These are phyloP conservation scores for Syngnathus scovelli DNA, from an alignment of 2,113 vertebrate genomes.

Conservation along the genomic window DNA sequence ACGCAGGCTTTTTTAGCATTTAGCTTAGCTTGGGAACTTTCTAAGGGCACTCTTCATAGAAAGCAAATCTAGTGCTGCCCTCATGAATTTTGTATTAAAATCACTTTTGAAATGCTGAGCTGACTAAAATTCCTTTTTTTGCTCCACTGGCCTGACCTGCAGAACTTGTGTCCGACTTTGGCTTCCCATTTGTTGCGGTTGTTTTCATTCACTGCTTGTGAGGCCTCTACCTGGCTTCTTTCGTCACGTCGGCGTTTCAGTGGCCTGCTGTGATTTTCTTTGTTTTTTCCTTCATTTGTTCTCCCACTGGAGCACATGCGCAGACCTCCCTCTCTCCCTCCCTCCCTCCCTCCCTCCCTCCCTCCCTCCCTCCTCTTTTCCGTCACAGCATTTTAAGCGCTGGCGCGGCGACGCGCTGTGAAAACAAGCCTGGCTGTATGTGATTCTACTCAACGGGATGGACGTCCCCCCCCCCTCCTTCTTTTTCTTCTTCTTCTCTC, in stretches of 20 bases:
- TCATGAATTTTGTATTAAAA: background rate
- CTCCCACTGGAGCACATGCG: constrained; percentile 28
- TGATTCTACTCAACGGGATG: constrained; percentile 44
- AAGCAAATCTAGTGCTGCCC: background rate
- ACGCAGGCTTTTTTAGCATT: background rate
- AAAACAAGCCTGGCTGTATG: constrained; percentile 49
- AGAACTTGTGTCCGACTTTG: background rate
- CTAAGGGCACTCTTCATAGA: background rate
- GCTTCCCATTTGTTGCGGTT: background rate
- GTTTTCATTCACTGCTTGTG: background rate
- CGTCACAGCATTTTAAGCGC: constrained; percentile 28
- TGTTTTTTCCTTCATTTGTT: constrained; percentile 60
- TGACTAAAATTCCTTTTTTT: background rate
- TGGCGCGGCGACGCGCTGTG: constrained; percentile 29
- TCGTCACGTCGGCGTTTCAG: constrained; percentile 13
- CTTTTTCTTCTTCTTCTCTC: constrained; percentile 33
- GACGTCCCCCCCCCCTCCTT: constrained; percentile 16
- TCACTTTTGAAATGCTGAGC: background rate
- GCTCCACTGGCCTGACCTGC: background rate
- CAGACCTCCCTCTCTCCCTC: constrained; percentile 8
- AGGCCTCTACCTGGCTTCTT: constrained; percentile 4
- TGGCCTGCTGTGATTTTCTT: constrained; percentile 25
- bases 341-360: constrained; percentile 18
- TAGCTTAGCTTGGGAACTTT: background rate
- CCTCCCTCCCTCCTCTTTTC: constrained; percentile 36